These are phyloP conservation scores for Chironomus riparius DNA, from an alignment of 2,888 invertebrate genomes.

Conservation along the genomic window DNA sequence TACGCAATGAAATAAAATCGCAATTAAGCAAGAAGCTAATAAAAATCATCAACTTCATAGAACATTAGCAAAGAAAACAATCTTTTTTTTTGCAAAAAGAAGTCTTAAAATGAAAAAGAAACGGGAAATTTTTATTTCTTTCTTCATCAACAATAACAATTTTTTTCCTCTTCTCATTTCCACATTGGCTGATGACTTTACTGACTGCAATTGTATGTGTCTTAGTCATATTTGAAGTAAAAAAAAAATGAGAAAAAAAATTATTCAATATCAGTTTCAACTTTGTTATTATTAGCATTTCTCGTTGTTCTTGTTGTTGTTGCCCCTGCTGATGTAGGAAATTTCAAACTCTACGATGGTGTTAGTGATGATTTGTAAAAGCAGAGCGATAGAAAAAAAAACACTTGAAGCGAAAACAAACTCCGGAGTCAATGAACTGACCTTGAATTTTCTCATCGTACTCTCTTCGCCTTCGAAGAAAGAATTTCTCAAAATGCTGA, in stretches of 20 bases:
- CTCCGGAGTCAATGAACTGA: conserved; percentile 18
- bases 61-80: no score
- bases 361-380: not conserved
- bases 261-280: not conserved
- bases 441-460: conserved; percentile 13
- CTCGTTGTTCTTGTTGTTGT: no score
- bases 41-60: no score
- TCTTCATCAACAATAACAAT: not conserved
- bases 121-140: not conserved
- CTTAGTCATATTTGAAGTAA: not conserved
- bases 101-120: not conserved
- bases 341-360: not conserved
- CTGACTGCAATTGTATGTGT: not conserved
- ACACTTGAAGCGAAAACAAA: conserved; percentile 26
- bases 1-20: no score
- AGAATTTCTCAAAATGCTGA: not conserved
- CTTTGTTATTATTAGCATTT: not conserved
- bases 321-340: no score
- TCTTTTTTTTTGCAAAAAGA: no score
- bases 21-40: no score
- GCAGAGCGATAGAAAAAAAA: conserved; percentile 9
- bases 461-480: not conserved
- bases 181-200: not conserved
- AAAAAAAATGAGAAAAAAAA: not conserved
- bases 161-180: not conserved